phyloP scores from a whole-genome alignment of 1,140 invertebrate genomes.

The Drosophila fuyamai region DNA sequence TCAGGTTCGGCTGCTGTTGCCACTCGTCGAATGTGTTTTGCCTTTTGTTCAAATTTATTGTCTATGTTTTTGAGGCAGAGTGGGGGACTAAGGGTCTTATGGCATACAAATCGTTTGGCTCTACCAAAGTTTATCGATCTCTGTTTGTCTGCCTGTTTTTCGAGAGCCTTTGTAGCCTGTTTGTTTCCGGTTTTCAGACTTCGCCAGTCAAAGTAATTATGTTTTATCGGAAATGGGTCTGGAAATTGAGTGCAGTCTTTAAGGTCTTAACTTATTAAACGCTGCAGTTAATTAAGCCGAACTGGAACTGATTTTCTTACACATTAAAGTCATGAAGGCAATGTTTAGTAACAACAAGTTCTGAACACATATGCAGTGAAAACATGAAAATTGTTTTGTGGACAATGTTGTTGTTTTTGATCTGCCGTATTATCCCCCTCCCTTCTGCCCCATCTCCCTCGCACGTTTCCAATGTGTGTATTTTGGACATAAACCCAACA shows the following conservation, averaged over 20 bases:
- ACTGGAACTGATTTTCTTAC: background rate
- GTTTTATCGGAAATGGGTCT: slow-evolving; percentile 43
- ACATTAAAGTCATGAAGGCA: background rate
- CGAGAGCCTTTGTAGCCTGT: slow-evolving; percentile 24
- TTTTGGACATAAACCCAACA: slow-evolving; percentile 25
- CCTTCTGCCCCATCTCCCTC: background rate
- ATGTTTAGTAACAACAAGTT: background rate
- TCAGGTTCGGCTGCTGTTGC: slow-evolving; percentile 51
- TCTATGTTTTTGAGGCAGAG: slow-evolving; percentile 49
- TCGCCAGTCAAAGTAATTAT: slow-evolving; percentile 48
- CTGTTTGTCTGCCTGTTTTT: slow-evolving; percentile 53
- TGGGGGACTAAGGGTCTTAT: slow-evolving; percentile 30
- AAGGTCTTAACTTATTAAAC: slow-evolving; percentile 27
- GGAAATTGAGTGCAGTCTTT: slow-evolving; percentile 4
- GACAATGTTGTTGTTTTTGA: slow-evolving; percentile 3
- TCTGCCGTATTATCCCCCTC: background rate
- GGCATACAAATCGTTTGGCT: slow-evolving; percentile 58
- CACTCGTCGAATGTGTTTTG: slow-evolving; percentile 73
- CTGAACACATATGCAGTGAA: slow-evolving; percentile 7
- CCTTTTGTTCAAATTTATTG: slow-evolving; percentile 75
- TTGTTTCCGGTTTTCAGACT: slow-evolving; percentile 26
- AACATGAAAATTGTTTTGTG: slow-evolving; percentile 16
- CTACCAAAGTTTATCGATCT: slow-evolving; percentile 69
- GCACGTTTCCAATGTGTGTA: background rate
- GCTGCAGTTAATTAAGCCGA: slow-evolving; percentile 8